These are phyloP conservation scores for Palythoa caribaeorum DNA, from an alignment of 92 coral and sea anemone species.

Conservation along the genomic window DNA sequence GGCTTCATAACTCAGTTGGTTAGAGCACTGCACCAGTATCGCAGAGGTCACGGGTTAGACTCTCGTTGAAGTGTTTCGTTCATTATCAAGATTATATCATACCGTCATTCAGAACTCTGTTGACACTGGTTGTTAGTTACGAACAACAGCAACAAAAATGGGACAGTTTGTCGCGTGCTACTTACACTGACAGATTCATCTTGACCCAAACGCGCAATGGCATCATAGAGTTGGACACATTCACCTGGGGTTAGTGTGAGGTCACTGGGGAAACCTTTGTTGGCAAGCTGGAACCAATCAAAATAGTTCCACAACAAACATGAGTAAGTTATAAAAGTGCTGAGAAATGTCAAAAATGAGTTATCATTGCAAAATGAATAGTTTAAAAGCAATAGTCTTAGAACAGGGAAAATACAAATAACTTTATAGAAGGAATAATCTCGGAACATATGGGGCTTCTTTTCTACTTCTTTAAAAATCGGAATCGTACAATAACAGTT, in stretches of 20 bases:
- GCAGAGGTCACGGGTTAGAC: too few species aligned
- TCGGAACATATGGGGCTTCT: too few species aligned
- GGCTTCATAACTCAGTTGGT: too few species aligned
- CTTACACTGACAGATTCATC: conserved; percentile 65
- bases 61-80: too few species aligned
- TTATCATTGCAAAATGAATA: neutral
- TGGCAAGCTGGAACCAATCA: conserved; percentile 42
- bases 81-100: too few species aligned
- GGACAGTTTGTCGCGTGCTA: neutral
- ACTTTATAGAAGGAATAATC: neutral
- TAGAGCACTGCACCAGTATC: too few species aligned
- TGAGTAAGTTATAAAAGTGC: neutral
- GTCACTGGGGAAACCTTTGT: conserved; percentile 77
- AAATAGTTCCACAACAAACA: neutral
- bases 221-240: conserved; percentile 68
- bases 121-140: too few species aligned
- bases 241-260: conserved; percentile 77
- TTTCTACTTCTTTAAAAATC: too few species aligned
- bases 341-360: too few species aligned
- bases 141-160: neutral
- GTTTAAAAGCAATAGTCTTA: neutral
- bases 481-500: too few species aligned
- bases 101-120: too few species aligned
- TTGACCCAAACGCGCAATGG: conserved; percentile 54
- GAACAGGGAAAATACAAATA: too few species aligned